Percentiles rank a stretch among this genome's conserved stretches.
These are phyloP conservation scores for Salmo trutta DNA, from an alignment of 2,797 vertebrate genomes.

Conservation along the genomic window DNA sequence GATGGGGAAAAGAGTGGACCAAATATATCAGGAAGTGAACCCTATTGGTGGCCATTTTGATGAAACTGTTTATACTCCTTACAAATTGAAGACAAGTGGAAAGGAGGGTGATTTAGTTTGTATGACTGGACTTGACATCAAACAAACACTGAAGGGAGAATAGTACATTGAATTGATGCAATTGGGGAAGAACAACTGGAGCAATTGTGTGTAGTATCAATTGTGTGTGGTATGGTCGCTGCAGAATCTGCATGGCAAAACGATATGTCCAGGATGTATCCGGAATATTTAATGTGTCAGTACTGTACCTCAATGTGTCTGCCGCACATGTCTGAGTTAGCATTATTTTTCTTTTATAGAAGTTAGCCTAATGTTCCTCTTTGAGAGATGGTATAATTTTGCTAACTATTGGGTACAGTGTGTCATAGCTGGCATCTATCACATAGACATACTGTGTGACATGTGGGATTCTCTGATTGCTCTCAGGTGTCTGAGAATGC, in stretches of 20 bases:
- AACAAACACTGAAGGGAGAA: background rate
- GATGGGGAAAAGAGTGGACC: slow-evolving; percentile 13
- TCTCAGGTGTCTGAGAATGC: slow-evolving; percentile 2
- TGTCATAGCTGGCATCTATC: background rate
- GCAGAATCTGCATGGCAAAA: background rate
- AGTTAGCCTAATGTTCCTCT: background rate
- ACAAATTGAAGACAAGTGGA: background rate
- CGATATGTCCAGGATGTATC: background rate
- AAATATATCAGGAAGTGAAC: slow-evolving; percentile 14
- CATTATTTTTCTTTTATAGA: background rate
- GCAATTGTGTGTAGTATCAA: no score
- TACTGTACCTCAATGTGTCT: no score
- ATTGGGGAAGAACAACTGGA: no score
- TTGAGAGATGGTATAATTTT: background rate
- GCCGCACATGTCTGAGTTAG: no score
- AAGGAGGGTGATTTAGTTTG: background rate
- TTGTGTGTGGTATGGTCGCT: no score
- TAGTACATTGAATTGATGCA: no score
- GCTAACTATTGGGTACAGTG: background rate
- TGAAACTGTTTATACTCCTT: background rate
- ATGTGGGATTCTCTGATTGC: background rate
- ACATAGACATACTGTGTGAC: background rate
- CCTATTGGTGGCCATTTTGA: background rate
- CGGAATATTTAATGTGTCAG: no score
- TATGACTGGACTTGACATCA: background rate